A percentile compares a stretch with the other conserved stretches of the same genome.
These are phyloP conservation scores for Speoplatyrhinus poulsoni DNA, from an alignment of 2,113 vertebrate genomes.

Conservation along the genomic window DNA sequence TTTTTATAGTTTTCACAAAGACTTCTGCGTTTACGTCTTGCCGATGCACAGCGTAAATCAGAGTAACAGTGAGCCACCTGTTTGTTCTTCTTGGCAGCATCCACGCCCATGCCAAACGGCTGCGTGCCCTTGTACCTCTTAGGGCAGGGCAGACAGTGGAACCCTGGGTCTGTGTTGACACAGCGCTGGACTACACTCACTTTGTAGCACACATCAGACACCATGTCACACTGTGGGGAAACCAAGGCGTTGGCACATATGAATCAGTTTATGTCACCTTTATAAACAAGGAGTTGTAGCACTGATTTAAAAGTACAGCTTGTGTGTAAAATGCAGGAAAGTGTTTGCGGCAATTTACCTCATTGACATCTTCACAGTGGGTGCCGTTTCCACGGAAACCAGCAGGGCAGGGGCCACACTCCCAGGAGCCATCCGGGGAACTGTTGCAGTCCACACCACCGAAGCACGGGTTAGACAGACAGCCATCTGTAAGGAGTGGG, in stretches of 20 bases:
- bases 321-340: conserved; percentile 5
- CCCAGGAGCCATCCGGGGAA: conserved; percentile 93
- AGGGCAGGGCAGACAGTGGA: conserved; percentile 94
- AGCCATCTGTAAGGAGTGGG: conserved; percentile 82
- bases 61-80: conserved; percentile 78
- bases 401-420: conserved; percentile 89
- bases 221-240: conserved; percentile 84
- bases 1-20: not conserved
- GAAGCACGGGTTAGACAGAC: conserved; percentile 95
- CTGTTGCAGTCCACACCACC: conserved; percentile 90
- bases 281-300: not conserved
- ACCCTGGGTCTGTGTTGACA: conserved; percentile 92
- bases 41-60: not conserved
- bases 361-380: conserved; percentile 90
- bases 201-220: conserved; percentile 89
- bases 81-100: conserved; percentile 85
- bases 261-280: not conserved
- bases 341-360: conserved; percentile 76
- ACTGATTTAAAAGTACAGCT: not conserved
- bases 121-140: conserved; percentile 93
- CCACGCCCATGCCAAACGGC: conserved; percentile 89
- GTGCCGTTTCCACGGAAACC: conserved; percentile 93
- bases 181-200: conserved; percentile 83
- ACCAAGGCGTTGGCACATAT: conserved; percentile 3
- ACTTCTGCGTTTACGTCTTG: too few species aligned